phyloP scores from a whole-genome alignment of 2,888 invertebrate genomes.

The Drosophila colorata region DNA sequence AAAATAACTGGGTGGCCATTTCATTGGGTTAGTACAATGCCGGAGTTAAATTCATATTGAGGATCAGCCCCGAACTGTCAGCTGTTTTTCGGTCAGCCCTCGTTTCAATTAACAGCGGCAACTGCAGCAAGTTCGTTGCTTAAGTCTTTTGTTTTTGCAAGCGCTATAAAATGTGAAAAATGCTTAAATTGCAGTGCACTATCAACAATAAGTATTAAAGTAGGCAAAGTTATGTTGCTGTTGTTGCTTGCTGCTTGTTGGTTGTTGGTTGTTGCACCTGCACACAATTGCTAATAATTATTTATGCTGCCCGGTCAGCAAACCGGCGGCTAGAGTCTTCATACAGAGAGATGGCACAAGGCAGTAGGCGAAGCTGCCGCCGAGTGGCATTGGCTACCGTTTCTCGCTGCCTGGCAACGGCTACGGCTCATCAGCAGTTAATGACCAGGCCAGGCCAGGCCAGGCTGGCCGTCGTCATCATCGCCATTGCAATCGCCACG shows the following conservation, averaged over 20 bases:
- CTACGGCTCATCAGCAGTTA: conserved; percentile 80
- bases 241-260: conserved; percentile 24
- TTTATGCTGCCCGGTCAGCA: conserved; percentile 75
- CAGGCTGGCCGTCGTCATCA: conserved; percentile 36
- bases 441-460: conserved; percentile 70
- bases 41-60: conserved; percentile 14
- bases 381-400: conserved; percentile 76
- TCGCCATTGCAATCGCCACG: conserved; percentile 69
- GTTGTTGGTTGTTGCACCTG: conserved; percentile 70
- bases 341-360: conserved; percentile 20
- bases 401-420: conserved; percentile 44
- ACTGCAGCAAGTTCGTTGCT: conserved; percentile 70
- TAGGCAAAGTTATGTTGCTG: conserved; percentile 61
- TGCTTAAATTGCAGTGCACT: conserved; percentile 76
- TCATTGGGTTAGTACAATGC: conserved; percentile 9
- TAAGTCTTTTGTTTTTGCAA: conserved; percentile 75
- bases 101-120: conserved; percentile 36
- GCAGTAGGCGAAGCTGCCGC: conserved; percentile 39
- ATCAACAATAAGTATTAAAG: conserved; percentile 75
- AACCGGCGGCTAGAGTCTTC: conserved; percentile 19
- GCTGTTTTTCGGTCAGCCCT: conserved; percentile 29
- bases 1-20: conserved; percentile 52
- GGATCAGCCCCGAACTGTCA: conserved; percentile 16
- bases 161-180: conserved; percentile 72
- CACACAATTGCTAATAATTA: conserved; percentile 82